These are phyloP conservation scores for Yponomeuta sedellus DNA, from an alignment of 2,888 invertebrate genomes.

Conservation along the genomic window DNA sequence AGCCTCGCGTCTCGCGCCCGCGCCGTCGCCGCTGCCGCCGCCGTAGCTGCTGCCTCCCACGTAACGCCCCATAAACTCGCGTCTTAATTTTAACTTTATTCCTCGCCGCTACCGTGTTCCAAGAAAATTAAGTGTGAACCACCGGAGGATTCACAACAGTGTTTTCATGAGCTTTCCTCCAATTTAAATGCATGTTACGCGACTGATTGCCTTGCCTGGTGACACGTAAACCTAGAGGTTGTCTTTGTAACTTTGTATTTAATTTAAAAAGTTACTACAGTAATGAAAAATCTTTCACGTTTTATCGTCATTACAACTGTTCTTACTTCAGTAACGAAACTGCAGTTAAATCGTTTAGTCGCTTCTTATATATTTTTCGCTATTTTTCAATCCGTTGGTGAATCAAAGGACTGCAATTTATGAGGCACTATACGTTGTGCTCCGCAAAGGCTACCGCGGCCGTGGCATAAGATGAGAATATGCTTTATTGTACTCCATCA, in stretches of 20 bases:
- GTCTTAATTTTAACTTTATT: constrained; percentile 77
- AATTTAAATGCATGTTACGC: constrained; percentile 14
- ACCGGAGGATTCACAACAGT: constrained; percentile 53
- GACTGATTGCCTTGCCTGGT: background rate
- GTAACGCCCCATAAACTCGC: constrained; percentile 75
- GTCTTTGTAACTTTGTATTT: background rate
- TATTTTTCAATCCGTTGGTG: no score
- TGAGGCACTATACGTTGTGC: no score
- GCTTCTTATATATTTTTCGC: no score
- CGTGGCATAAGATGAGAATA: no score
- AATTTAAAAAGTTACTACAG: no score
- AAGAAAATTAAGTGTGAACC: constrained; percentile 73
- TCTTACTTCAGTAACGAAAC: no score
- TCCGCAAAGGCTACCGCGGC: no score
- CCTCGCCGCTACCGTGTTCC: constrained; percentile 69
- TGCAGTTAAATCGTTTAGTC: no score
- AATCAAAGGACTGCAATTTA: no score
- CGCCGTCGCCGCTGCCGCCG: constrained; percentile 24
- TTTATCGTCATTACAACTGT: no score
- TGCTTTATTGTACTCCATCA: no score
- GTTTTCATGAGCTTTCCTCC: constrained; percentile 35
- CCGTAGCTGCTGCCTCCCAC: constrained; percentile 24
- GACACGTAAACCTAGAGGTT: background rate
- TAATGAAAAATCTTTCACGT: no score
- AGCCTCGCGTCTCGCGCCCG: constrained; percentile 41